Evolutionary conservation across 92 coral and sea anemone genomes (phyloP).

Genomic region (Micromussa lordhowensis): DNA sequence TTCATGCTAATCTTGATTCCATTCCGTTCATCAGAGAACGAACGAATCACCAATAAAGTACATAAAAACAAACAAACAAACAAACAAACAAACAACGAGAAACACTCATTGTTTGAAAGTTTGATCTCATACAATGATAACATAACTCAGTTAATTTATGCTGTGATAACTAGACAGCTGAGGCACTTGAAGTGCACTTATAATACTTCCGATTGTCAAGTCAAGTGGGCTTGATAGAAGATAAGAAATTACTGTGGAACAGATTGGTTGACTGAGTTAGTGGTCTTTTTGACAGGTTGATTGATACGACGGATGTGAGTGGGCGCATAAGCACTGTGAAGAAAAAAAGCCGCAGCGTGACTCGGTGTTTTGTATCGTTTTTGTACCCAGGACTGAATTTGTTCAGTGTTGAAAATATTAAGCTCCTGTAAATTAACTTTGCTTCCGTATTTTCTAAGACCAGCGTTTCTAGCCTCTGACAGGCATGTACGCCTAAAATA

Average conservation of each 20-base stretch:
- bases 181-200: neutral
- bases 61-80: neutral
- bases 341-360: neutral
- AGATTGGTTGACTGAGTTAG: neutral
- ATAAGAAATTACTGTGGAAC: neutral
- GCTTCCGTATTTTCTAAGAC: neutral
- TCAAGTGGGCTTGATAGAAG: neutral
- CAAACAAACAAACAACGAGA: neutral
- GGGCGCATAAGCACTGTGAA: neutral
- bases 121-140: too few relatives aligned
- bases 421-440: neutral
- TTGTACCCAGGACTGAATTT: neutral
- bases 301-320: neutral
- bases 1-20: neutral
- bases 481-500: neutral
- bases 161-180: too few relatives aligned
- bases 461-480: neutral
- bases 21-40: neutral
- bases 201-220: neutral
- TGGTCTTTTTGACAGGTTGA: neutral
- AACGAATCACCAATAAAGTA: neutral
- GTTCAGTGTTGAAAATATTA: neutral
- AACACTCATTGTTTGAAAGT: neutral
- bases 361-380: neutral
- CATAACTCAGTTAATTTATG: too few relatives aligned